A percentile compares a stretch with the other conserved stretches of the same genome.
Evolutionary conservation across 2,797 vertebrate species (phyloP).

Genomic region (Lerista edwardsae): DNA sequence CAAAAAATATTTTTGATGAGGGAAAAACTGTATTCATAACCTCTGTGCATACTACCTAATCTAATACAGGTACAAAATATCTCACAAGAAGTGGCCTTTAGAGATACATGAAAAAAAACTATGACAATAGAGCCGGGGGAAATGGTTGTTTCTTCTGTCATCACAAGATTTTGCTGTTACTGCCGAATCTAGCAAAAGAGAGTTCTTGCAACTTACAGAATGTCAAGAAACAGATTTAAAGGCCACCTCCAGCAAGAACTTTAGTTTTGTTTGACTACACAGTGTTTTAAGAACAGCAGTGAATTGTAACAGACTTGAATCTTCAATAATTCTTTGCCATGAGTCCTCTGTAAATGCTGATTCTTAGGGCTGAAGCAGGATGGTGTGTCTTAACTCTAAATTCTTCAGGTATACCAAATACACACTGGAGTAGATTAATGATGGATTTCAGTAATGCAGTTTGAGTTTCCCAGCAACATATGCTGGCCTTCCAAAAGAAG

Average conservation of each 20-base stretch:
- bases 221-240: background rate
- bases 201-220: background rate
- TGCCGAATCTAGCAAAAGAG: background rate
- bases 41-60: background rate
- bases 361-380: background rate
- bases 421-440: background rate
- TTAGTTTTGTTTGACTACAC: background rate
- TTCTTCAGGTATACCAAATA: background rate
- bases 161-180: background rate
- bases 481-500: background rate
- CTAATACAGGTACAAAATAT: background rate
- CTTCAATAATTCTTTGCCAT: background rate
- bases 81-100: background rate
- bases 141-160: background rate
- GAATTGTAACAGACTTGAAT: background rate
- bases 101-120: background rate
- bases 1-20: background rate
- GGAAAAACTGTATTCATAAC: background rate
- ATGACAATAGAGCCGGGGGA: background rate
- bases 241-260: background rate
- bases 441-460: background rate
- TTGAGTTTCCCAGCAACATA: background rate
- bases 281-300: background rate
- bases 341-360: background rate
- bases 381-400: background rate